Base-by-base conservation (phyloP, 2,797 vertebrate species). In the Cirrhinus molitorella region DNA sequence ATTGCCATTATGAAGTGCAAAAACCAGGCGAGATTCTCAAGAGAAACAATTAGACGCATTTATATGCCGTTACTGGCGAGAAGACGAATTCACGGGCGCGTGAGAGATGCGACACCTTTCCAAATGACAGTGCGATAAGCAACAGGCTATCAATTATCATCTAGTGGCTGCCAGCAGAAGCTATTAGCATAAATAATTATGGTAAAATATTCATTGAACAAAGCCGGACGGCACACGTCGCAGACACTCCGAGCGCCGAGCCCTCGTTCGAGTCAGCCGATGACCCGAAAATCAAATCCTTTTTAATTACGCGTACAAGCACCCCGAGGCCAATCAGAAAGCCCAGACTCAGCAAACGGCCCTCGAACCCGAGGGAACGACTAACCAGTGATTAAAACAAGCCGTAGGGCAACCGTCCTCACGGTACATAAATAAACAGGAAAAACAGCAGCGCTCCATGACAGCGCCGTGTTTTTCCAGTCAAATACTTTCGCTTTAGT, bases 261-360 rank as follows among this genome's bases (percentile, higher is more conserved):
- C 21, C 21, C 55, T 40, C 21, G 65, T 47, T 31, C 1, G n/a
- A 81, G 25, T 74, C 53, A 55, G 63, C 25, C 31, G 11, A 31
- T 57, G 75, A 83, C 86, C 84, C 72, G 10, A 37, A 68, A 43
- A 77, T 73, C 9, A 76, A 80, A 63, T 67, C 28, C 57, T 81
- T 59, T 77, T 87, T 88, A 88, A 88, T 88, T 85, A 87, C 45
- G 80, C 5, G 16, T 66, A 75, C 37, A 9, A 67, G 71, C 57
- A 63, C 51, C 82, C 47, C 0, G 65, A 79, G 78, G 65, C 37
- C 49, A 25, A 57, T 83, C 59, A 31, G 68, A 59, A 61, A 57
- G 31, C 21, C 9, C 47, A 7, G 40, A 55, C 57, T 67, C 80
- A 72, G 65, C 71, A 72, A 14, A 45, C 5, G 21, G 63, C 13